Evolutionary conservation across 1,140 invertebrate species (phyloP).

Genomic region (Cotesia chilonis): DNA sequence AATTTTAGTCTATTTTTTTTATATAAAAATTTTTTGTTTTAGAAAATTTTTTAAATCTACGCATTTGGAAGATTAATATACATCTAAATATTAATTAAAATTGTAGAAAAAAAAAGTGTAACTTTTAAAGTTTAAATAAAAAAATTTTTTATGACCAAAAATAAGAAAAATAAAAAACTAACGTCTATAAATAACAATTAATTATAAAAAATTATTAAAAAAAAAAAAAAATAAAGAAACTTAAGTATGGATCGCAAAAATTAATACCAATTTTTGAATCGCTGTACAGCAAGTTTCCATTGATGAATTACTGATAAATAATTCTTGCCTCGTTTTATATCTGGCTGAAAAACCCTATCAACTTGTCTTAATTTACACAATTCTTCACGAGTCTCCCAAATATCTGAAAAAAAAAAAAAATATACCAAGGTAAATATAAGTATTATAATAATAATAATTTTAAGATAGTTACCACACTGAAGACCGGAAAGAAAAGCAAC

Average conservation of each 20-base stretch:
- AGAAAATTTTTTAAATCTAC: no score
- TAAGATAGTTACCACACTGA: slow-evolving; percentile 69
- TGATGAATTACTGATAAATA: slow-evolving; percentile 65
- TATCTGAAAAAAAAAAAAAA: slow-evolving; percentile 64
- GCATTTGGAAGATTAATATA: no score
- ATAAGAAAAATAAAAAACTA: no score
- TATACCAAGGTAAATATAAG: slow-evolving; percentile 6
- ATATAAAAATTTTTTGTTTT: no score
- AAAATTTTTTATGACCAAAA: no score
- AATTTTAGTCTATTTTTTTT: no score
- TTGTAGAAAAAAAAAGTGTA: no score
- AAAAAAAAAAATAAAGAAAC: no score
- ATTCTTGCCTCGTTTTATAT: slow-evolving; percentile 57
- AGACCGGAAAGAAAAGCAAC: slow-evolving; percentile 85
- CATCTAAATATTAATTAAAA: no score
- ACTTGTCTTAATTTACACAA: slow-evolving; percentile 69
- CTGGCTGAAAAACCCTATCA: slow-evolving; percentile 72
- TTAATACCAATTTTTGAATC: slow-evolving; percentile 76
- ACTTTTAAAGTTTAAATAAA: no score
- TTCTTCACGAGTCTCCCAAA: slow-evolving; percentile 78
- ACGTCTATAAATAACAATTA: no score
- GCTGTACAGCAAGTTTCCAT: slow-evolving; percentile 75
- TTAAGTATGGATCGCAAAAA: not conserved
- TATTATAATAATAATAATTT: not conserved
- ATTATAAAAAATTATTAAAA: no score